Evolutionary conservation across 2,888 invertebrate species (phyloP).

Genomic region (Elgonia sp.): DNA sequence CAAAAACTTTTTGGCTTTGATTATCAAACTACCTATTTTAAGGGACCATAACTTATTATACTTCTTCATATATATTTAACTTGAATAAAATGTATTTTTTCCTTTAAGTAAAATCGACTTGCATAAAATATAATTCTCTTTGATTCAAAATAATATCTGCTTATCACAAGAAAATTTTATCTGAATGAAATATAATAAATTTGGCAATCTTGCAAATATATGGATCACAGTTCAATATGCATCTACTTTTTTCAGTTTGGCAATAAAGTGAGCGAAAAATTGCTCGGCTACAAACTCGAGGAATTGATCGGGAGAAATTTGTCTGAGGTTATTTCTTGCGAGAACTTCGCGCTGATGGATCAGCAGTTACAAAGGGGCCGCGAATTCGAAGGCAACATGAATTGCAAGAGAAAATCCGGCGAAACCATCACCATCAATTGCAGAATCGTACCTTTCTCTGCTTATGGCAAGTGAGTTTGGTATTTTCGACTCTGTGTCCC

Average conservation of each 20-base stretch:
- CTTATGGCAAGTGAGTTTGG: slow-evolving; percentile 88
- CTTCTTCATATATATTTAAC: too few relatives aligned
- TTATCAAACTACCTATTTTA: too few relatives aligned
- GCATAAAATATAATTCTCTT: too few relatives aligned
- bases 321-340: slow-evolving; percentile 88
- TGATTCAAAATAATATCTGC: too few relatives aligned
- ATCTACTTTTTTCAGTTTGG: slow-evolving; percentile 90
- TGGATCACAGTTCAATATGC: not conserved
- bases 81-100: too few relatives aligned
- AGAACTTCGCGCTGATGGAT: slow-evolving; percentile 88
- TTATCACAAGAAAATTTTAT: too few relatives aligned
- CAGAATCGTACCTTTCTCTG: slow-evolving; percentile 92
- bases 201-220: not conserved
- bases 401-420: slow-evolving; percentile 92
- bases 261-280: slow-evolving; percentile 94
- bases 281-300: slow-evolving; percentile 92
- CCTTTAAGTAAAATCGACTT: too few relatives aligned
- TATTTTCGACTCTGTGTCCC: slow-evolving; percentile 35
- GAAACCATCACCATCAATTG: slow-evolving; percentile 93
- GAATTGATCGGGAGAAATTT: slow-evolving; percentile 90
- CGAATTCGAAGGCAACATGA: slow-evolving; percentile 93
- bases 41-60: too few relatives aligned
- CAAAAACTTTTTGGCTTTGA: too few relatives aligned
- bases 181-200: not conserved
- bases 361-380: slow-evolving; percentile 90